These are phyloP conservation scores for Philaethria dido DNA, from an alignment of 2,888 invertebrate species.

Conservation along the genomic window DNA sequence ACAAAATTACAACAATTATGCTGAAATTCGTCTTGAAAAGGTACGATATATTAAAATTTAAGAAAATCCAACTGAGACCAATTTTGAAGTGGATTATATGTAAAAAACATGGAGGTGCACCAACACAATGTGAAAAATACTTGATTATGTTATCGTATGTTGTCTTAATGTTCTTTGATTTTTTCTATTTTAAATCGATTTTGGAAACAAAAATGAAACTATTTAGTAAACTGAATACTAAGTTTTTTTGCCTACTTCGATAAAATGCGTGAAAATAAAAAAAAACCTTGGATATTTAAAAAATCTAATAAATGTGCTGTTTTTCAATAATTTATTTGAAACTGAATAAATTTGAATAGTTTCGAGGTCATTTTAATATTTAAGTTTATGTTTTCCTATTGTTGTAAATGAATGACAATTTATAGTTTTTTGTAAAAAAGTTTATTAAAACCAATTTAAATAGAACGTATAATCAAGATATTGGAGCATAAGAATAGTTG, in stretches of 20 bases:
- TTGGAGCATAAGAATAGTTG: neutral
- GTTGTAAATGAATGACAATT: neutral
- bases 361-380: neutral
- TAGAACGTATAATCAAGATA: neutral
- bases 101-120: slow-evolving; percentile 31
- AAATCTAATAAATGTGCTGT: neutral
- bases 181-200: neutral
- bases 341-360: neutral
- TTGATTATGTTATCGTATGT: neutral
- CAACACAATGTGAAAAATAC: slow-evolving; percentile 10
- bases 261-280: neutral
- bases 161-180: neutral
- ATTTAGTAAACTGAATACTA: too few relatives aligned
- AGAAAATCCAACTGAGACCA: slow-evolving; percentile 32
- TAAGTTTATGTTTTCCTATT: neutral
- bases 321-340: neutral
- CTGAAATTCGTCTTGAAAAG: neutral
- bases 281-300: neutral
- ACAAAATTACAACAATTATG: neutral
- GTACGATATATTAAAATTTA: neutral
- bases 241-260: too few relatives aligned
- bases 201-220: neutral
- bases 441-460: too few relatives aligned
- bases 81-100: neutral
- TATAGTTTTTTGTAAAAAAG: neutral